A percentile compares a stretch with the other conserved stretches of the same genome.
phyloP scores from a whole-genome alignment of 2,113 vertebrate species.

The Tympanuchus pallidicinctus region DNA sequence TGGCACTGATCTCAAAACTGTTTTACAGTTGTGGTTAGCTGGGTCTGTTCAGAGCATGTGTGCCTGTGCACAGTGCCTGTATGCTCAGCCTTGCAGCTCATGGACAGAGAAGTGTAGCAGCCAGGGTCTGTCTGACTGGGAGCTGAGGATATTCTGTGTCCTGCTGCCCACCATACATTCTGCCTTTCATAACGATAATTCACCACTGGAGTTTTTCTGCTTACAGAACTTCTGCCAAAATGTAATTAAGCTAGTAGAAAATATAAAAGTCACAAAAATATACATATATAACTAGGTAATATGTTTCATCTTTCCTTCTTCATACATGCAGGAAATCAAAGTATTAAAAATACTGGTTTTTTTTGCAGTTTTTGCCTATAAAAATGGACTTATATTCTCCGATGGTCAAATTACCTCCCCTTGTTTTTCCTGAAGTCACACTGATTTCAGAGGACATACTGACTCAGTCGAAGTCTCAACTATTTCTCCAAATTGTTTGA shows the following conservation, averaged over 20 bases:
- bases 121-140: neutral
- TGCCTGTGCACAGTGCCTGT: neutral
- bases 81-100: neutral
- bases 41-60: neutral
- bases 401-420: neutral
- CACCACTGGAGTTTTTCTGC: neutral
- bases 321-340: neutral
- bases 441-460: neutral
- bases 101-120: neutral
- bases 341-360: neutral
- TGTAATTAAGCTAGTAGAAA: neutral
- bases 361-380: neutral
- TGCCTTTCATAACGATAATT: neutral
- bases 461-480: neutral
- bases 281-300: neutral
- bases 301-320: neutral
- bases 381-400: neutral
- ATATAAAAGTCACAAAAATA: neutral
- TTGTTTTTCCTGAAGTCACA: neutral
- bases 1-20: neutral
- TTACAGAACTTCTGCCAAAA: neutral
- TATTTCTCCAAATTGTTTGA: neutral
- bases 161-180: neutral
- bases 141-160: neutral
- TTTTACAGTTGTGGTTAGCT: neutral